These are phyloP conservation scores for Pavo muticus DNA, from an alignment of 2,113 vertebrate genomes.

Conservation along the genomic window DNA sequence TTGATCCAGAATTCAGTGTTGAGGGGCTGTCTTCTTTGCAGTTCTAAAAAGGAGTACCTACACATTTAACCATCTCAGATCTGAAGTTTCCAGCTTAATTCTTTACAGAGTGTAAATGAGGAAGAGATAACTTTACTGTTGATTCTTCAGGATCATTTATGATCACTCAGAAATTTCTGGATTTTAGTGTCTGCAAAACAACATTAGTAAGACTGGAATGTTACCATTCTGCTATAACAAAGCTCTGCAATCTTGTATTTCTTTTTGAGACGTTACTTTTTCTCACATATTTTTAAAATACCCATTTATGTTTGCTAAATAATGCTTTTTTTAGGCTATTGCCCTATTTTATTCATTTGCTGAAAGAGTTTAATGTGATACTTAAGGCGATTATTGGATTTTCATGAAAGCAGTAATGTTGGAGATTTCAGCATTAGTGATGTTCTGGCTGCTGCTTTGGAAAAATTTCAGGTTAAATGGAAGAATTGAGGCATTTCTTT, in stretches of 20 bases:
- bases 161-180: not conserved
- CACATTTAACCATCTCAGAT: not conserved
- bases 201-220: not conserved
- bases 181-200: not conserved
- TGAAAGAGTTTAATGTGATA: not conserved
- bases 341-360: not conserved
- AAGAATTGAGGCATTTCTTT: not conserved
- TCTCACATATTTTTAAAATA: not conserved
- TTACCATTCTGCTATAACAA: not conserved
- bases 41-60: not conserved
- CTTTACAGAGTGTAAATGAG: not conserved
- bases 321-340: not conserved
- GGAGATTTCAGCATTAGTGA: not conserved
- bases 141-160: not conserved
- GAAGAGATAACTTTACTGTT: not conserved
- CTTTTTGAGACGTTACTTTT: not conserved
- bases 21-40: not conserved
- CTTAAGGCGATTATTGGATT: not conserved
- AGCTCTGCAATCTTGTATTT: not conserved
- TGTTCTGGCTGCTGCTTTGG: not conserved
- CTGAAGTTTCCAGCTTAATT: not conserved
- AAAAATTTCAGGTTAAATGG: not conserved
- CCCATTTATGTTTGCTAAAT: not conserved
- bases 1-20: not conserved
- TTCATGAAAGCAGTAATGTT: not conserved